Evolutionary conservation across 37 sponge, comb jelly and placozoan genomes (phyloP), one percentile per base, ranked within the genome.

Genomic region (Eunapius fragilis): DNA sequence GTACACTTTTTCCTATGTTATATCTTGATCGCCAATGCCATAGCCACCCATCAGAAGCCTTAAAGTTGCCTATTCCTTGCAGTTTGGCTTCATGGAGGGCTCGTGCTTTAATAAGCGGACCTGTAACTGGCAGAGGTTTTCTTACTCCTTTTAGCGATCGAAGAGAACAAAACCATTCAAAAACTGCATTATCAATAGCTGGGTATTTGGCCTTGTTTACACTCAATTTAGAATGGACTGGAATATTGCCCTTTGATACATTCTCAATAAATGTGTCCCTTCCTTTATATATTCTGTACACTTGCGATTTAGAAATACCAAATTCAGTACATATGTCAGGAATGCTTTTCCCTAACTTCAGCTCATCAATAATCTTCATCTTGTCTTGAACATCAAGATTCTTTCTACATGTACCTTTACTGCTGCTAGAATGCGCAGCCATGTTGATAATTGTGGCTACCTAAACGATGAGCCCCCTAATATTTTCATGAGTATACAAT

Each of bases 21-120:
- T 83, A 76, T 38, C 83, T 70, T 49, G 30, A 69, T 80, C 89
- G 88, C 94, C 94, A 88, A 67, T 82, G 83, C 28, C 77, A 83
- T 19, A 91, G 68, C 88, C 89, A 92, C n/a, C 93, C 89, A 58
- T 70, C 85, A 76, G 89, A 86, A 26, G 75, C 92, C 33, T 84
- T 89, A 68, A 92, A 88, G 25, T 85, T 79, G 45, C 70, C 69
- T 70, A 78, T 69, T 37, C 85, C 80, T 26, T 87, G 82, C 70
- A 74, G 50, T 2, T 71, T 72, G 36, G 92, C 92, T 58, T 58
- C 58, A 58, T 58, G 22, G 22, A 58, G 58, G 58, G 58, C 58
- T 58, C 17, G 1, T 17, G 58, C 58, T 58, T 58, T 58, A 58
- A 58, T 58, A 19, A 58, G 58, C 14, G 58, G 58, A 58, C 58